Evolutionary conservation across 2,113 vertebrate genomes (phyloP), one percentile per base, ranked within the genome.

Genomic region (Steatornis caripensis): DNA sequence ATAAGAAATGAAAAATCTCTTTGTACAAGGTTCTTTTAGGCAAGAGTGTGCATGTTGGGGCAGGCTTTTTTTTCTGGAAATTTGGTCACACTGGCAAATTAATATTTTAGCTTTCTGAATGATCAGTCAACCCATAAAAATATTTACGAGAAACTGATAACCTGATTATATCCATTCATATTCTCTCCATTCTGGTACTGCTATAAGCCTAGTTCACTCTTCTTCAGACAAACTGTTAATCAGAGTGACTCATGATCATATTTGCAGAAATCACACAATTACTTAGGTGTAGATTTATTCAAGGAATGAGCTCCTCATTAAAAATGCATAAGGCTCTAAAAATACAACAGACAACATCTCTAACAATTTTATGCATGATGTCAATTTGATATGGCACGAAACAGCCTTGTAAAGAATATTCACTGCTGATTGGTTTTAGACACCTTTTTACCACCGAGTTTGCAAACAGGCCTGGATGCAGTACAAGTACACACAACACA

Each of bases 201-300:
- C 5, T 55, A 37, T 32, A 62, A 91, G 53, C 26, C 37, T 37
- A 55, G 23, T 71, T 96, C 22, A 37, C 88, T 75, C 54, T 95
- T 92, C 66, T 91, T 92, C 74, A 93, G 82, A 89, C 29, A 86
- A 29, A 22, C 69, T 13, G 12, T 94, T 95, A 93, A 96, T 96
- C 49, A 89, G 61, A 89, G 55, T 78, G 68, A 91, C 34, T 96
- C 51, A 41, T 57, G 45, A 77, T 37, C 68, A 62, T 61, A 84
- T 90, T 70, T 84, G 34, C 39, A 87, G 65, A 94, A 91, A 95
- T 78, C 69, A 79, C 43, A 78, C 61, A 91, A 64, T 58, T 85
- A 91, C n/a, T 65, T 62, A 61, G 39, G 32, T 55, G 62, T 30
- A 69, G 27, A 82, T 76, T 79, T 80, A 84, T 69, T 96, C 60